Evolutionary conservation across 1,140 invertebrate species (phyloP).

Genomic region (Limonius californicus): DNA sequence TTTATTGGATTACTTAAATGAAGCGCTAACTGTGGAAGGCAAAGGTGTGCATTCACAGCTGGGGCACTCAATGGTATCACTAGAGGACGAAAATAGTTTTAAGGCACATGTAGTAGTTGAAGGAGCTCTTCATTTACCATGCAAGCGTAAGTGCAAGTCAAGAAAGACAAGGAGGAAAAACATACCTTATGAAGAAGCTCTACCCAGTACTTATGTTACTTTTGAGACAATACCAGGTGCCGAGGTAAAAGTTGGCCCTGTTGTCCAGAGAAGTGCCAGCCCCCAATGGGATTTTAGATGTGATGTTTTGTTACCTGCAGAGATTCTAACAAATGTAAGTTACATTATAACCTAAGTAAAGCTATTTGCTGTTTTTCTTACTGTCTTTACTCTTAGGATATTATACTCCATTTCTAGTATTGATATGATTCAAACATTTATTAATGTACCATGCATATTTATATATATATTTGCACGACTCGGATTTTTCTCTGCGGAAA

Average conservation of each 20-base stretch:
- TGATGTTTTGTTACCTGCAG: constrained; percentile 50
- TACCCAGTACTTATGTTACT: constrained; percentile 58
- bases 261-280: constrained; percentile 51
- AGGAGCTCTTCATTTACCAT: constrained; percentile 55
- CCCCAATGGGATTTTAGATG: constrained; percentile 57
- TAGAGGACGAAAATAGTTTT: constrained; percentile 30
- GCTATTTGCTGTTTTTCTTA: not conserved
- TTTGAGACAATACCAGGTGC: constrained; percentile 49
- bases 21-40: constrained; percentile 37
- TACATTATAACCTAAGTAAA: no score
- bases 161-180: constrained; percentile 35
- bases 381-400: not conserved
- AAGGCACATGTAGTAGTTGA: constrained; percentile 54
- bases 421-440: no score
- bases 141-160: constrained; percentile 45
- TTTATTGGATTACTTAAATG: constrained; percentile 49
- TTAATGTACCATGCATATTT: no score
- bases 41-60: not conserved
- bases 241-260: constrained; percentile 49
- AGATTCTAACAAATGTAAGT: constrained; percentile 55
- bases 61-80: not conserved
- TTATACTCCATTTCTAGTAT: no score
- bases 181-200: constrained; percentile 32
- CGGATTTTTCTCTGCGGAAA: no score
- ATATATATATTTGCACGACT: no score